Conservation (phyloP, 2,113 vertebrate genomes). For the Anseranas semipalmata region DNA sequence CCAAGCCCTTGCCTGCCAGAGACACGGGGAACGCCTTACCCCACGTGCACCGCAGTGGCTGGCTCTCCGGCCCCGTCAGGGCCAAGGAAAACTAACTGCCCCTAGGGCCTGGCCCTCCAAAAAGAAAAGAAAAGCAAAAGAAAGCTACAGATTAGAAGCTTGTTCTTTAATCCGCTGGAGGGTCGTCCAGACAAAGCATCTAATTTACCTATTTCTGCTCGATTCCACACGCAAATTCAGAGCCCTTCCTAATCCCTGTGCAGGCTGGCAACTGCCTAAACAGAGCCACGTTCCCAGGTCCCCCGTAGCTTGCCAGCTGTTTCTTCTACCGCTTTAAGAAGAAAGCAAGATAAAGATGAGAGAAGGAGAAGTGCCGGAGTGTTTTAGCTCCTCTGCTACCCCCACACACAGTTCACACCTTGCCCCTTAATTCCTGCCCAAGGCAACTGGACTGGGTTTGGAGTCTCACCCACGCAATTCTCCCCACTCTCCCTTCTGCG, state of each 20-base stretch:
- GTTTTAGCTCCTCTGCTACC: background rate
- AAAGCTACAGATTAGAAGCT: background rate
- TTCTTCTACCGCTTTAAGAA: background rate
- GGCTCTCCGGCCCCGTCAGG: background rate
- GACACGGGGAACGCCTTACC: background rate
- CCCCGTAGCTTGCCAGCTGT: background rate
- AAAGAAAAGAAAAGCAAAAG: rapidly evolving
- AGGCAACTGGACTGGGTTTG: slow-evolving; percentile 27
- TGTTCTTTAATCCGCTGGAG: background rate
- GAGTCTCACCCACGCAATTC: background rate
- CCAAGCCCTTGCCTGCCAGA: rapidly evolving
- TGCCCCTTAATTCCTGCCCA: slow-evolving; percentile 38
- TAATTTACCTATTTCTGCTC: background rate
- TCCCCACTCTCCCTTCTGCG: background rate
- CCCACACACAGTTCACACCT: background rate
- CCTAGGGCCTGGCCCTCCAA: background rate
- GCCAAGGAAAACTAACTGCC: background rate
- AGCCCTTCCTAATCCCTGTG: background rate
- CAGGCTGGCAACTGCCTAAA: background rate
- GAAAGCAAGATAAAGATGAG: background rate
- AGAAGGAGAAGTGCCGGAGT: background rate
- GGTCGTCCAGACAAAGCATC: background rate
- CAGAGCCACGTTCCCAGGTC: background rate
- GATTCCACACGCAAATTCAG: background rate
- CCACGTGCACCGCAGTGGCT: background rate